Evolutionary conservation across 2,797 vertebrate species (phyloP).

Genomic region (Tangara arthus): DNA sequence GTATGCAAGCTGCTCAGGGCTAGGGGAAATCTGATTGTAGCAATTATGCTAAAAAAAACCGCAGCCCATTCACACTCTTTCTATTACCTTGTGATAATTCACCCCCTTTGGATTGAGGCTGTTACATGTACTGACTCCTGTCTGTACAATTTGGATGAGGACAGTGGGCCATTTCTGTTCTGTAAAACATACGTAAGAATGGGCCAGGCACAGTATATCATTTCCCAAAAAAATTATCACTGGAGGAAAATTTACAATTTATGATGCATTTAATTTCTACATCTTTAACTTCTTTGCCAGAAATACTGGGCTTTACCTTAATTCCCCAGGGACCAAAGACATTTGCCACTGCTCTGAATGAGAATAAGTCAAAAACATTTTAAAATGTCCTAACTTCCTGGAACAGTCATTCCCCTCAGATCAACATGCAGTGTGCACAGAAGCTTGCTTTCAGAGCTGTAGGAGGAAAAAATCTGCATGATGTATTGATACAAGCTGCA

Average conservation of each 20-base stretch:
- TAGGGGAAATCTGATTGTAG: background rate
- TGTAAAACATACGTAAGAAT: background rate
- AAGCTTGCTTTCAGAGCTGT: background rate
- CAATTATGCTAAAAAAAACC: background rate
- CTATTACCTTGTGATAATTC: background rate
- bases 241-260: background rate
- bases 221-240: constrained; percentile 13
- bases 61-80: background rate
- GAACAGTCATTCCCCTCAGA: background rate
- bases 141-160: background rate
- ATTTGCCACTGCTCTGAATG: background rate
- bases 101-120: background rate
- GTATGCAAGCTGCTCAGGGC: background rate
- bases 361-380: background rate
- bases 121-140: background rate
- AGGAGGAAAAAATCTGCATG: background rate
- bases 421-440: background rate
- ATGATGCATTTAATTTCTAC: background rate
- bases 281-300: background rate
- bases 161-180: background rate
- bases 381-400: background rate
- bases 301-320: background rate
- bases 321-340: background rate
- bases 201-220: background rate
- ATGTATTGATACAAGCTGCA: background rate